Evolutionary conservation across 2,888 invertebrate species (phyloP).

Genomic region (Dysmachus trigonus): DNA sequence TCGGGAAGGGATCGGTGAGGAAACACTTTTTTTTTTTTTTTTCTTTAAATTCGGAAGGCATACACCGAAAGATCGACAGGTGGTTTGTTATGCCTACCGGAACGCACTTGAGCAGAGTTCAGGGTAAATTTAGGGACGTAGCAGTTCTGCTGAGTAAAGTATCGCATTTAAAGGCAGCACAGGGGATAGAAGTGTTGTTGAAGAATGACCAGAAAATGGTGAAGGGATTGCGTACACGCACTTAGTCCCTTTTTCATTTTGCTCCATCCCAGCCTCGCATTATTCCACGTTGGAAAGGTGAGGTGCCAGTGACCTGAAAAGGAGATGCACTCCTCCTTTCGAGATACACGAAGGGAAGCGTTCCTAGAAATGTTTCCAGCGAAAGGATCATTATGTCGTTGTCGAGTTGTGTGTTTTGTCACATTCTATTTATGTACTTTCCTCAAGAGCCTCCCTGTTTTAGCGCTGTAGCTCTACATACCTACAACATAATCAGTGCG

Average conservation of each 20-base stretch:
- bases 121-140: neutral
- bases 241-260: constrained; percentile 5
- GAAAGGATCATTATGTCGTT: neutral
- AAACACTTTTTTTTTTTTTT: no score
- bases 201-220: constrained; percentile 10
- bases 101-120: neutral
- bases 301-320: constrained; percentile 33
- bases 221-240: constrained; percentile 22
- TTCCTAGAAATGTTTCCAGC: neutral
- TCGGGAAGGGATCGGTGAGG: neutral
- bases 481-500: neutral
- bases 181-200: neutral
- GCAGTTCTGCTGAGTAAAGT: no score
- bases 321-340: constrained; percentile 16
- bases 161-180: neutral
- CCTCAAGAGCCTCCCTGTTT: neutral
- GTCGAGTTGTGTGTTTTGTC: neutral
- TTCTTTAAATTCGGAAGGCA: neutral
- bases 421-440: neutral
- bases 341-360: neutral
- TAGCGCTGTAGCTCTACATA: neutral
- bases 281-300: neutral
- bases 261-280: neutral
- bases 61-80: constrained; percentile 16
- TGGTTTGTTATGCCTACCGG: neutral